Evolutionary conservation across 2,113 vertebrate species (phyloP).

Genomic region (Ahaetulla prasina): DNA sequence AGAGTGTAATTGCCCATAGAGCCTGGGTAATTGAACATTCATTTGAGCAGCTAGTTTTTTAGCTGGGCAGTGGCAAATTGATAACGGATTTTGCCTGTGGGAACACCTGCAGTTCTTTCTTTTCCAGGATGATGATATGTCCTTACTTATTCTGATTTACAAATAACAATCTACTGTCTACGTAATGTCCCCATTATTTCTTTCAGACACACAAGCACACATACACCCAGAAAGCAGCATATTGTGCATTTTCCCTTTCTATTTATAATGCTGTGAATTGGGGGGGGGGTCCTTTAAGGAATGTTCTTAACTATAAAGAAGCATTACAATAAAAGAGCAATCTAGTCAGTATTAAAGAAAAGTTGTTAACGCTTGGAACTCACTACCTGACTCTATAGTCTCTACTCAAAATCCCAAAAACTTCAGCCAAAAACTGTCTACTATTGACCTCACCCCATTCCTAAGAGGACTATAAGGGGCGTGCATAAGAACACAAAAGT

Average conservation of each 20-base stretch:
- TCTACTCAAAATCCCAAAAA: too few relatives aligned
- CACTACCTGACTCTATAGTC: too few relatives aligned
- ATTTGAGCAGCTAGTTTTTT: background rate
- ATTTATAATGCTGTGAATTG: background rate
- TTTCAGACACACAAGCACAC: background rate
- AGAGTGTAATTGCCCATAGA: background rate
- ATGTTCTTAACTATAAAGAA: background rate
- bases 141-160: background rate
- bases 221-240: background rate
- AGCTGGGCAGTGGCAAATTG: background rate
- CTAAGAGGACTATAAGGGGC: too few relatives aligned
- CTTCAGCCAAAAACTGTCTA: too few relatives aligned
- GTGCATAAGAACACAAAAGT: too few relatives aligned
- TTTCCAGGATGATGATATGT: background rate
- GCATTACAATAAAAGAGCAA: background rate
- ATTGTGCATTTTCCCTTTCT: background rate
- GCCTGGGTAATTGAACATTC: slow-evolving; percentile 15
- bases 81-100: background rate
- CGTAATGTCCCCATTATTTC: background rate
- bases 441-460: too few relatives aligned
- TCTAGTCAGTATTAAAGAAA: background rate
- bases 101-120: slow-evolving; percentile 8
- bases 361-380: too few relatives aligned
- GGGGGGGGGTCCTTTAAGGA: background rate
- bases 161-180: background rate